phyloP scores from a whole-genome alignment of 1,140 invertebrate species.

The Scaptomyza hsui region DNA sequence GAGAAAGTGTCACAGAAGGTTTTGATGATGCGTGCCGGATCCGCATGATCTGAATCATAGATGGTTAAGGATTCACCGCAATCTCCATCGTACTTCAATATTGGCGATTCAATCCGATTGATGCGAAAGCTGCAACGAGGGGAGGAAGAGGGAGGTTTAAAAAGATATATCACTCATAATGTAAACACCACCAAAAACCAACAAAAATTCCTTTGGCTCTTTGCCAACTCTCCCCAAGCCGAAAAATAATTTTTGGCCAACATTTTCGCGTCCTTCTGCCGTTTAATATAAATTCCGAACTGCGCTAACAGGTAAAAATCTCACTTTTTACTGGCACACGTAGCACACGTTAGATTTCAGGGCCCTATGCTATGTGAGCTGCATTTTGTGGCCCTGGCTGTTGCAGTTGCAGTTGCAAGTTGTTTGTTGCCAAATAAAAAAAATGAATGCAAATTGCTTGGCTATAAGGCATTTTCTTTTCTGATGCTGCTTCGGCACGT shows the following conservation, averaged over 20 bases:
- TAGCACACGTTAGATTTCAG: conserved; percentile 51
- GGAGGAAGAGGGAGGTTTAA: conserved; percentile 1
- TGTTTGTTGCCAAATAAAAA: not conserved
- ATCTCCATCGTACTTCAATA: conserved; percentile 92
- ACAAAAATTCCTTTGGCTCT: conserved; percentile 25
- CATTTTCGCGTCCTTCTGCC: conserved; percentile 26
- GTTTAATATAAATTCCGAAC: conserved; percentile 76
- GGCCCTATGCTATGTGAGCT: conserved; percentile 43
- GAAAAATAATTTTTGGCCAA: conserved; percentile 14
- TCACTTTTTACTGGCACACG: conserved; percentile 49
- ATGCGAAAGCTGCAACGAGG: conserved; percentile 90
- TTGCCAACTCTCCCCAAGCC: conserved; percentile 8
- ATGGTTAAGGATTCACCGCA: conserved; percentile 95
- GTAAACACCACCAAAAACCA: conserved; percentile 10
- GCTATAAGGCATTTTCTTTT: conserved; percentile 55
- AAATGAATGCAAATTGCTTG: conserved; percentile 62
- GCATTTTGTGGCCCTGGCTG: conserved; percentile 47
- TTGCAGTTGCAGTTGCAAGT: too few relatives aligned
- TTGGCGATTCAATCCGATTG: conserved; percentile 94
- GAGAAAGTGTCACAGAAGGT: conserved; percentile 97
- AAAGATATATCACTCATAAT: conserved; percentile 24
- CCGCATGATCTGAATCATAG: conserved; percentile 93
- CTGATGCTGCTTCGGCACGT: conserved; percentile 33
- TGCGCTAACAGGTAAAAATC: conserved; percentile 69
- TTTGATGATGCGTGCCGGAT: conserved; percentile 94